Conservation (phyloP, 2,113 vertebrate genomes). For the Phylloscopus trochiloides region DNA sequence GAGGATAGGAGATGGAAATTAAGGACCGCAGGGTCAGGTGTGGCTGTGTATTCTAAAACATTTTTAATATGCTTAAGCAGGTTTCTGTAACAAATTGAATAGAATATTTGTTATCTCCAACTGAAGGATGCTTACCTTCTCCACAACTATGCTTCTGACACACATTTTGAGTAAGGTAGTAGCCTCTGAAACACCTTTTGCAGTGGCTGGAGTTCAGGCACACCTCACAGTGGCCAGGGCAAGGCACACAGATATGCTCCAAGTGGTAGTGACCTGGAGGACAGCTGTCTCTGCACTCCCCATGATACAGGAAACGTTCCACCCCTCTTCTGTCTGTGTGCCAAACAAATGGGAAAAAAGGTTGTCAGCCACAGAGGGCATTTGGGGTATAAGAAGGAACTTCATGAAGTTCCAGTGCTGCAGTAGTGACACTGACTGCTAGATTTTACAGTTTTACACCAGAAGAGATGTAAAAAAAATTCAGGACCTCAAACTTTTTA, state of each 20-base stretch:
- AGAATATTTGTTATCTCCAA: background rate
- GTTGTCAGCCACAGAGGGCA: background rate
- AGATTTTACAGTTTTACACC: background rate
- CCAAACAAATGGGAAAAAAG: background rate
- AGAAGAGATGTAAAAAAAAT: background rate
- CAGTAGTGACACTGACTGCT: too few species aligned
- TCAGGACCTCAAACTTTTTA: background rate
- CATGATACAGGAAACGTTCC: conserved; percentile 74
- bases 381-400: background rate
- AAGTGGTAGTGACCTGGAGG: conserved; percentile 73
- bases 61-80: background rate
- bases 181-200: conserved; percentile 74
- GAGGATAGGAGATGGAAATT: background rate
- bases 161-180: conserved; percentile 62
- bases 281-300: conserved; percentile 81
- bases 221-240: conserved; percentile 75
- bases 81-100: background rate
- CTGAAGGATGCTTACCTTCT: conserved; percentile 72
- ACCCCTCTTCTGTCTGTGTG: conserved; percentile 75
- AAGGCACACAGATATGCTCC: conserved; percentile 71
- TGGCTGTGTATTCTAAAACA: background rate
- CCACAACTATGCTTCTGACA: conserved; percentile 79
- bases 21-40: background rate
- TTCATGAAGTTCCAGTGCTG: background rate
- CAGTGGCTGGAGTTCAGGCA: conserved; percentile 76